Conservation (phyloP, 2,888 invertebrate genomes). For the Tolmerus cingulatus region DNA sequence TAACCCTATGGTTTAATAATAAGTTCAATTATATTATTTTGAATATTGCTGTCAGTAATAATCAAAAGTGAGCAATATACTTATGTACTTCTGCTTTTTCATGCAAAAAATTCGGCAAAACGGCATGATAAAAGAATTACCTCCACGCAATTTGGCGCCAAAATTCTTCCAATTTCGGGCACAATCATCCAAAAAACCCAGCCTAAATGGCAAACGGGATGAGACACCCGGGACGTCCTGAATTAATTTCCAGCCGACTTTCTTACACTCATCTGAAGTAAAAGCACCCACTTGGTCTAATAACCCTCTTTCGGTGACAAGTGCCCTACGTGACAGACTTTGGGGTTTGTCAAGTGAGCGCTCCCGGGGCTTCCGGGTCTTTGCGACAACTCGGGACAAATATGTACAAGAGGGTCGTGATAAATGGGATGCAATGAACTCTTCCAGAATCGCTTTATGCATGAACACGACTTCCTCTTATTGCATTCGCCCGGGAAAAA, state of each 20-base stretch:
- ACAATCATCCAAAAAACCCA: neutral
- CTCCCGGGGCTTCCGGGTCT: neutral
- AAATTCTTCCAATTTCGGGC: neutral
- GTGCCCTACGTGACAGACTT: slow-evolving; percentile 2
- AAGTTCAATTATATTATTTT: too few relatives aligned
- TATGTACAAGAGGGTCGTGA: neutral
- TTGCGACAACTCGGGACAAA: neutral
- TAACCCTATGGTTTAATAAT: too few relatives aligned
- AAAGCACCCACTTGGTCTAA: neutral
- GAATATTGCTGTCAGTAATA: too few relatives aligned
- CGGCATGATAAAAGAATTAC: neutral
- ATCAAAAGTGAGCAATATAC: too few relatives aligned
- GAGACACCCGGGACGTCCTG: neutral
- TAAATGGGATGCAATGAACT: neutral
- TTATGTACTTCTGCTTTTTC: too few relatives aligned
- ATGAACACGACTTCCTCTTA: neutral
- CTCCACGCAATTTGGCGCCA: neutral
- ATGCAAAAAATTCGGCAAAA: neutral
- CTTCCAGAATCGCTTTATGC: neutral
- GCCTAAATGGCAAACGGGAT: neutral
- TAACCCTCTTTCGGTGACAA: slow-evolving; percentile 8
- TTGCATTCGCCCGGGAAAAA: neutral
- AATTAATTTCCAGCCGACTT: neutral
- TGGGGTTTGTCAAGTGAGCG: neutral
- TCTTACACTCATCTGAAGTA: neutral